Conservation (phyloP, 2,797 vertebrate genomes). For the Pelochelys cantorii region DNA sequence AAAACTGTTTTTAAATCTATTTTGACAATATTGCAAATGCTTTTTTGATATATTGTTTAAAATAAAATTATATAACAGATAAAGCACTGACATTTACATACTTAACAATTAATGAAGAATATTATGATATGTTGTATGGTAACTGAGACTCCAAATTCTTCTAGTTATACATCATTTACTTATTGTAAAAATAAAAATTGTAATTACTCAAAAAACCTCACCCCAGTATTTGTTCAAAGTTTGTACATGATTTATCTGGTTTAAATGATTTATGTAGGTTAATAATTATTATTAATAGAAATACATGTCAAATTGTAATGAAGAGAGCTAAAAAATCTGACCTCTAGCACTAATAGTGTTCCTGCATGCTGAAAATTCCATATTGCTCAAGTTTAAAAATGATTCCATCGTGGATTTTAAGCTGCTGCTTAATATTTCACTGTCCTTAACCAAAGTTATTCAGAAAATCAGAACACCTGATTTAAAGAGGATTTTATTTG, state of each 20-base stretch:
- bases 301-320: constrained; percentile 14
- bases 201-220: neutral
- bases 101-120: neutral
- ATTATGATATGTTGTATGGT: neutral
- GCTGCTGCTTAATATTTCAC: constrained; percentile 23
- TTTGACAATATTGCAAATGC: neutral
- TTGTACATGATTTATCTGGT: neutral
- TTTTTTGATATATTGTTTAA: neutral
- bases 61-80: neutral
- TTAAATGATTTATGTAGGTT: neutral
- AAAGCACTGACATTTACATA: neutral
- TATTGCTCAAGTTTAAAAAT: constrained; percentile 25
- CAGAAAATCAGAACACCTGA: constrained; percentile 59
- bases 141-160: neutral
- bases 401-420: neutral
- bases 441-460: constrained; percentile 65
- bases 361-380: constrained; percentile 10
- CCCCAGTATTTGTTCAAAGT: neutral
- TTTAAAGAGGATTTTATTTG: constrained; percentile 62
- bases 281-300: neutral
- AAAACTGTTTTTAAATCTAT: neutral
- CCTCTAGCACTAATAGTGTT: neutral
- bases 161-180: neutral
- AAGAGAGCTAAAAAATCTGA: constrained; percentile 33
- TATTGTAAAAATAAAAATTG: neutral